Conservation (phyloP, 2,888 invertebrate species). For the Thalpophila matura region DNA sequence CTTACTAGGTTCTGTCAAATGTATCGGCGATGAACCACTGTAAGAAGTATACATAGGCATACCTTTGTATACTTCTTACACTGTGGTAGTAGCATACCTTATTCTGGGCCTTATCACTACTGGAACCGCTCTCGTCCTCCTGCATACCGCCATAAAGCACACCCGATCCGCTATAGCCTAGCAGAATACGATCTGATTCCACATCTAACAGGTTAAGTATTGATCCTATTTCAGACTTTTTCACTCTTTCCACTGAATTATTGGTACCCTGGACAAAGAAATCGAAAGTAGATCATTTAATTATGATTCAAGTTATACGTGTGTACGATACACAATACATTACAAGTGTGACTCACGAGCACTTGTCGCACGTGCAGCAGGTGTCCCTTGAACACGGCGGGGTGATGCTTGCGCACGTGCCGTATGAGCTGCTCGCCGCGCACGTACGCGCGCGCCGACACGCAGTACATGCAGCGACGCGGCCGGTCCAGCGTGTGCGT, state of each 20-base stretch:
- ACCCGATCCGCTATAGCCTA: slow-evolving; percentile 78
- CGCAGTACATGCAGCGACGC: slow-evolving; percentile 94
- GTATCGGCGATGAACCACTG: no score
- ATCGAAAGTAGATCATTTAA: no score
- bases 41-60: no score
- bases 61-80: no score
- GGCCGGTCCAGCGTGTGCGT: slow-evolving; percentile 94
- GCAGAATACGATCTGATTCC: slow-evolving; percentile 84
- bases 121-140: slow-evolving; percentile 56
- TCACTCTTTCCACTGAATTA: slow-evolving; percentile 75
- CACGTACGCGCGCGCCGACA: slow-evolving; percentile 93
- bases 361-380: slow-evolving; percentile 80
- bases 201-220: slow-evolving; percentile 83
- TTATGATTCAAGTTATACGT: no score
- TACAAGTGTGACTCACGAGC: slow-evolving; percentile 63
- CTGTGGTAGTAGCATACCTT: slow-evolving; percentile 35
- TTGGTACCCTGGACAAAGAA: slow-evolving; percentile 66
- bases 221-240: slow-evolving; percentile 82
- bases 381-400: slow-evolving; percentile 90
- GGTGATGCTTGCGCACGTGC: slow-evolving; percentile 94
- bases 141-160: slow-evolving; percentile 86
- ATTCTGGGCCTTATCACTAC: slow-evolving; percentile 33
- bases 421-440: slow-evolving; percentile 94
- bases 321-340: no score
- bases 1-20: no score